phyloP scores from a whole-genome alignment of 2,888 invertebrate species.

The Schizaphis graminum region DNA sequence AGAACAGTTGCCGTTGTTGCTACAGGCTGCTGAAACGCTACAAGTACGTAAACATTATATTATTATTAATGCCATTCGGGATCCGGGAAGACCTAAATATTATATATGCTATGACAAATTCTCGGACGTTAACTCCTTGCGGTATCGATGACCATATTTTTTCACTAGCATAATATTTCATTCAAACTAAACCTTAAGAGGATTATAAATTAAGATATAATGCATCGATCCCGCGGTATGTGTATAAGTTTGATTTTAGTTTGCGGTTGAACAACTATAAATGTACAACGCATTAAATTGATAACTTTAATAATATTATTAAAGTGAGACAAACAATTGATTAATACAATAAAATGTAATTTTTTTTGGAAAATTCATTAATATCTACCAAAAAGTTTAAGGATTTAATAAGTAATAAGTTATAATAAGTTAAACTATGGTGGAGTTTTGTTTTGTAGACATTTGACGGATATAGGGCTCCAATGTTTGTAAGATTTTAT shows the following conservation, averaged over 20 bases:
- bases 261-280: background rate
- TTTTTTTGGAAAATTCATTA: background rate
- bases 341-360: background rate
- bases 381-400: background rate
- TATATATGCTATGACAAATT: background rate
- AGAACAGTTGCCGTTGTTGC: conserved; percentile 85
- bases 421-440: background rate
- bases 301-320: background rate
- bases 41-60: conserved; percentile 72
- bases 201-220: background rate
- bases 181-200: background rate
- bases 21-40: conserved; percentile 89
- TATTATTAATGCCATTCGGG: background rate
- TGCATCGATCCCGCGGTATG: background rate
- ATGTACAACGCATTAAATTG: background rate
- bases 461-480: background rate
- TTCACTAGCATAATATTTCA: background rate
- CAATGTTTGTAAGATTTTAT: background rate
- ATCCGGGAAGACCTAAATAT: conserved; percentile 16
- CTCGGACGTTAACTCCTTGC: background rate
- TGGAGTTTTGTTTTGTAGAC: background rate
- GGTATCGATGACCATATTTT: background rate
- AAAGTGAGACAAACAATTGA: background rate
- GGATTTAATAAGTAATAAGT: background rate
- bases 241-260: background rate